These are phyloP conservation scores for Anastrepha obliqua DNA, from an alignment of 1,140 invertebrate genomes.

Conservation along the genomic window DNA sequence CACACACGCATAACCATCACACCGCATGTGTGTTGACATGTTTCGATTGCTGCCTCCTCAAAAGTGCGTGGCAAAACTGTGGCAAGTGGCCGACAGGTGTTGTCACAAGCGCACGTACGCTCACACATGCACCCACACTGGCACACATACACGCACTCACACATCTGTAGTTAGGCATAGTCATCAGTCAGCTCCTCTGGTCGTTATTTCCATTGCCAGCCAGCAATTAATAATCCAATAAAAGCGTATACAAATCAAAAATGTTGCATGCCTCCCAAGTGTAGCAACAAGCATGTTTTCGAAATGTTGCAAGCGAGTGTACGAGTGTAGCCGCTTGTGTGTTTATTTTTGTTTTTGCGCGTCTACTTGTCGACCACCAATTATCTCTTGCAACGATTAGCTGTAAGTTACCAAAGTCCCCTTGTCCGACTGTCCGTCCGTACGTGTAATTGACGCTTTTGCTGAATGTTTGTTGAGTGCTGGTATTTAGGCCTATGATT, in stretches of 20 bases:
- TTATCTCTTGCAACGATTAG: slow-evolving; percentile 14
- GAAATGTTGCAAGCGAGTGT: neutral
- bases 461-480: neutral
- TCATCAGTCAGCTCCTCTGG: neutral
- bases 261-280: neutral
- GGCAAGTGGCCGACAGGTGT: neutral
- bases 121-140: neutral
- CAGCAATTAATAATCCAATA: slow-evolving; percentile 48
- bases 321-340: neutral
- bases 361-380: slow-evolving; percentile 6
- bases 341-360: neutral
- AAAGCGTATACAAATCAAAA: slow-evolving; percentile 50
- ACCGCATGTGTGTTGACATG: neutral
- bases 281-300: neutral
- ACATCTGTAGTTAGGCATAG: too few relatives aligned
- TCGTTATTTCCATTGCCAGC: slow-evolving; percentile 12
- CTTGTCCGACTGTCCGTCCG: neutral
- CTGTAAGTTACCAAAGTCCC: neutral
- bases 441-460: neutral
- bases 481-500: neutral
- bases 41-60: slow-evolving; percentile 11
- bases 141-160: neutral
- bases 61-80: neutral
- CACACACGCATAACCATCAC: neutral
- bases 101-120: too few relatives aligned